These are phyloP conservation scores for Mastomys natalensis DNA, from an alignment of 2,113 vertebrate species.

Conservation along the genomic window DNA sequence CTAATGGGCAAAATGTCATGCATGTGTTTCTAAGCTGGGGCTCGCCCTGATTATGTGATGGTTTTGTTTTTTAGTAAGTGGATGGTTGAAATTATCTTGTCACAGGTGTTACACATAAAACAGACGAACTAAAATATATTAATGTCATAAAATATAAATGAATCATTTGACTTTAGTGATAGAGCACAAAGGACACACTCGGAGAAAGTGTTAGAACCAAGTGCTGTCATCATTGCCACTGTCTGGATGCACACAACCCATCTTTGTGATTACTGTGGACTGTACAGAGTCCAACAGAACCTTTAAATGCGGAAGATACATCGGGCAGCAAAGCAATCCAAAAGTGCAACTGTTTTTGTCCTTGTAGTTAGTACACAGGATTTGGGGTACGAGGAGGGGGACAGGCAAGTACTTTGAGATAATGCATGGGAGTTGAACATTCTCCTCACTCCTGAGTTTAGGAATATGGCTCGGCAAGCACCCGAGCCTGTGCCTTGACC, in stretches of 20 bases:
- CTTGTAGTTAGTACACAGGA: neutral
- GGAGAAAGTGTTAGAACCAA: constrained; percentile 11
- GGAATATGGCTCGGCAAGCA: neutral
- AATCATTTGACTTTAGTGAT: constrained; percentile 14
- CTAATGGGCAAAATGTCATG: constrained; percentile 60
- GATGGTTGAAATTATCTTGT: constrained; percentile 77
- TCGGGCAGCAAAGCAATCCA: neutral
- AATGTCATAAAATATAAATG: constrained; percentile 54
- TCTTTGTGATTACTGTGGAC: neutral
- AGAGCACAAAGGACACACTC: constrained; percentile 33
- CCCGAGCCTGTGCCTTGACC: neutral
- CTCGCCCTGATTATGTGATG: constrained; percentile 18
- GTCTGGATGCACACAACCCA: neutral
- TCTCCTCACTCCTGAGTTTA: neutral
- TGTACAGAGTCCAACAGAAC: neutral
- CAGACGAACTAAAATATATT: constrained; percentile 79
- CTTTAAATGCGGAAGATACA: constrained; percentile 26
- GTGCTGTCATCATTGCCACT: neutral
- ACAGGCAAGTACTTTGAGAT: neutral
- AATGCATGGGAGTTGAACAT: neutral
- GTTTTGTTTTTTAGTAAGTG: constrained; percentile 67
- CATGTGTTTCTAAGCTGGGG: constrained; percentile 47
- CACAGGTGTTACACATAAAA: constrained; percentile 79
- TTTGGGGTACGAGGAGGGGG: neutral
- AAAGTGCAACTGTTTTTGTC: constrained; percentile 7